Conservation (phyloP, 2,888 invertebrate genomes). For the Aleiodes testaceus region DNA sequence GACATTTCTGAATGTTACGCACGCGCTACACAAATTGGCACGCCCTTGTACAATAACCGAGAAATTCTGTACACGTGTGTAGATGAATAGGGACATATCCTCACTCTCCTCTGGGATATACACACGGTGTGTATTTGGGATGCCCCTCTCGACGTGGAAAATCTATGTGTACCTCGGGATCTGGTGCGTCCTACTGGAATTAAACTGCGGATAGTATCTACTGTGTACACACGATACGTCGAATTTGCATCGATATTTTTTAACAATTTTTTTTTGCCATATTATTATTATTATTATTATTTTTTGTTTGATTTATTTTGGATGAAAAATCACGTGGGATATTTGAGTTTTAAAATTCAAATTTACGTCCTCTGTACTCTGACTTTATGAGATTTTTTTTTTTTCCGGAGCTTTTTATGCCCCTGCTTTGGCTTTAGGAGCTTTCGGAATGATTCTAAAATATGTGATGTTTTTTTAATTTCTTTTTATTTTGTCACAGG, state of each 20-base stretch:
- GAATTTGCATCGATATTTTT: constrained; percentile 43
- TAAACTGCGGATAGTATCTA: constrained; percentile 36
- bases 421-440: neutral
- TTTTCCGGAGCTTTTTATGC: neutral
- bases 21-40: constrained; percentile 43
- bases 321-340: constrained; percentile 38
- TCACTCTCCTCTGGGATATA: constrained; percentile 37
- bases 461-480: neutral
- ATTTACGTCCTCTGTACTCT: constrained; percentile 9
- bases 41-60: constrained; percentile 33
- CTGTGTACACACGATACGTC: constrained; percentile 32
- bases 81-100: constrained; percentile 27
- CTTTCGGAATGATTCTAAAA: constrained; percentile 6
- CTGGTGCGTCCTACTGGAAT: constrained; percentile 42
- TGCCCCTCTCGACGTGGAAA: constrained; percentile 4
- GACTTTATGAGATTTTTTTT: constrained; percentile 30
- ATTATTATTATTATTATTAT: constrained; percentile 37
- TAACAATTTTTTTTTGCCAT: neutral
- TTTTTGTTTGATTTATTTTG: neutral
- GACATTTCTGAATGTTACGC: constrained; percentile 31
- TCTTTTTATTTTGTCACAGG: neutral
- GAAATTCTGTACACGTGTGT: constrained; percentile 29
- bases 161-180: constrained; percentile 34
- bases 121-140: constrained; percentile 20
- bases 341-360: constrained; percentile 19